Percentiles rank a stretch among this genome's conserved stretches.
Evolutionary conservation across 1,140 invertebrate species (phyloP).

Genomic region (Samia ricini): DNA sequence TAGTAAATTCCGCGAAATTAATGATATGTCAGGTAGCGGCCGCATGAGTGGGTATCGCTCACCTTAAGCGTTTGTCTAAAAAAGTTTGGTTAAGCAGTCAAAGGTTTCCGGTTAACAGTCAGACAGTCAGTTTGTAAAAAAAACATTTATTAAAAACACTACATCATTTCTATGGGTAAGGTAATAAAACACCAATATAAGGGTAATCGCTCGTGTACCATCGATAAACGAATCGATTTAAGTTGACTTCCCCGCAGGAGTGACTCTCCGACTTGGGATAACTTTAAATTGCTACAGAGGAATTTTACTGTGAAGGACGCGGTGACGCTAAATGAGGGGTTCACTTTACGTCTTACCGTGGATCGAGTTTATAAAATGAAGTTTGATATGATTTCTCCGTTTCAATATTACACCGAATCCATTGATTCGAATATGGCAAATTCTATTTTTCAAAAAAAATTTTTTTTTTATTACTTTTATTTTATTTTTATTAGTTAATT

Average conservation of each 20-base stretch:
- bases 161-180: conserved; percentile 22
- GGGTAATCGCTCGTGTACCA: conserved; percentile 67
- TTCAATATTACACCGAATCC: neutral
- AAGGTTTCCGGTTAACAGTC: too few species aligned
- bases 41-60: too few species aligned
- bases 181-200: conserved; percentile 61
- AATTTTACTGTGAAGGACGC: conserved; percentile 44
- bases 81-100: too few species aligned
- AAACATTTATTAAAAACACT: too few species aligned
- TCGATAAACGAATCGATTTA: conserved; percentile 74
- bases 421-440: too few species aligned
- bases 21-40: too few species aligned
- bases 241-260: conserved; percentile 51
- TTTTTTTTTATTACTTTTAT: too few species aligned
- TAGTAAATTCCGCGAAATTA: too few species aligned
- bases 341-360: neutral
- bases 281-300: conserved; percentile 60
- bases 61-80: too few species aligned
- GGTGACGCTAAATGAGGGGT: conserved; percentile 3
- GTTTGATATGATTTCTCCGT: neutral
- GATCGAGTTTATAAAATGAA: neutral
- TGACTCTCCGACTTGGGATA: conserved; percentile 45
- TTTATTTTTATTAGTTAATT: too few species aligned
- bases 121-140: too few species aligned
- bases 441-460: too few species aligned